Conservation (phyloP, 2,888 invertebrate genomes). For the Thumatha senex region DNA sequence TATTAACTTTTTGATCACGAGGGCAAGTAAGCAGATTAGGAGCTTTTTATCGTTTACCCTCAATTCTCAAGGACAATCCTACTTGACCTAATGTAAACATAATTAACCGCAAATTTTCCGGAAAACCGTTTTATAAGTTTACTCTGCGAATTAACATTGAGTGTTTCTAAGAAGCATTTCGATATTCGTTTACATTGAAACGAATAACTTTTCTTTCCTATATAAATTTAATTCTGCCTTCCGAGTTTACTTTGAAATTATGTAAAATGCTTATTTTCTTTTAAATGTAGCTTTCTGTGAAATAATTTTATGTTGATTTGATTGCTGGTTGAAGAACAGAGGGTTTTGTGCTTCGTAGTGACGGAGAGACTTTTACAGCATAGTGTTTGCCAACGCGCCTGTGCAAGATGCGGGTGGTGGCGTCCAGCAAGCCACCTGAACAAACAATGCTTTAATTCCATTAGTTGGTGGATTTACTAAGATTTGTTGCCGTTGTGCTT, state of each 20-base stretch:
- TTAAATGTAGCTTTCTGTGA: conserved; percentile 11
- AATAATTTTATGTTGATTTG: conserved; percentile 41
- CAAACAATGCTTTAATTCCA: conserved; percentile 61
- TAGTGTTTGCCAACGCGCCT: conserved; percentile 32
- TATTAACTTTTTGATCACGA: conserved; percentile 7
- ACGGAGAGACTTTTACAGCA: conserved; percentile 9
- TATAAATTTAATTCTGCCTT: conserved; percentile 20
- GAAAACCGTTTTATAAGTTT: conserved; percentile 30
- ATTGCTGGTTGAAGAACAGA: too few species aligned
- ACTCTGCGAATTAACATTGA: conserved; percentile 19
- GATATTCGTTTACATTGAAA: conserved; percentile 9
- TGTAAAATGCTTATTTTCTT: conserved; percentile 22
- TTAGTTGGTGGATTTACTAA: conserved; percentile 43
- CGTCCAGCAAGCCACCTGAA: conserved; percentile 45
- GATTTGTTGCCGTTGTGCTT: conserved; percentile 27
- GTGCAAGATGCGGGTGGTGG: conserved; percentile 13
- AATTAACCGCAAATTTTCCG: conserved; percentile 35
- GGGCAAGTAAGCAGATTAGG: conserved; percentile 21
- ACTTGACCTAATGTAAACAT: conserved; percentile 46
- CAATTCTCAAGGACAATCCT: conserved; percentile 36
- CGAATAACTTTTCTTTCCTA: conserved; percentile 14
- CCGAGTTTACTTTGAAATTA: conserved; percentile 22
- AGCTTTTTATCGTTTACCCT: conserved; percentile 28
- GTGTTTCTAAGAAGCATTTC: conserved; percentile 10
- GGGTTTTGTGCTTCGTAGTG: background rate